A percentile compares a stretch with the other conserved stretches of the same genome.
These are phyloP conservation scores for Trematomus bernacchii DNA, from an alignment of 2,797 vertebrate species.

Conservation along the genomic window DNA sequence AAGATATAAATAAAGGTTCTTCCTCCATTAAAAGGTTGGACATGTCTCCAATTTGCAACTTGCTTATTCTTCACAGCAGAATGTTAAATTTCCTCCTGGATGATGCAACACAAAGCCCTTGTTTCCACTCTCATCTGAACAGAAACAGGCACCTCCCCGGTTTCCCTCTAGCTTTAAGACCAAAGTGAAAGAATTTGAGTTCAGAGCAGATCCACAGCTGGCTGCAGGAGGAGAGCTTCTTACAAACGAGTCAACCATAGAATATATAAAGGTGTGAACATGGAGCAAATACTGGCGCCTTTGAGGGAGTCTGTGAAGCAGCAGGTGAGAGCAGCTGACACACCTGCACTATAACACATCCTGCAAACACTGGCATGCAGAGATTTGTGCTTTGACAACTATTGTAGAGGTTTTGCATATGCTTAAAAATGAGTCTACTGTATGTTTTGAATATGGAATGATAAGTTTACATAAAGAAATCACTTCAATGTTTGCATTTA, in stretches of 20 bases:
- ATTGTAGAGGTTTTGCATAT: neutral
- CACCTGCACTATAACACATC: neutral
- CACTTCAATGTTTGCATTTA: neutral
- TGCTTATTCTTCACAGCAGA: neutral
- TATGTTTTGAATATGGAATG: neutral
- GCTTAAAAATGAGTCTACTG: no score
- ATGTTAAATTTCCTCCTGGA: slow-evolving; percentile 22
- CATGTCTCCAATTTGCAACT: no score
- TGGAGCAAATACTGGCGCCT: slow-evolving; percentile 63
- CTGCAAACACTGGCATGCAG: neutral
- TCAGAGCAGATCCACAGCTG: neutral
- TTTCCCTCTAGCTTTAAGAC: neutral
- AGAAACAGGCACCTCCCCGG: slow-evolving; percentile 36
- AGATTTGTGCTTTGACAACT: neutral
- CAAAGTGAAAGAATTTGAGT: neutral
- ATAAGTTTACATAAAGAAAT: neutral
- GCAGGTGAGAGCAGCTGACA: slow-evolving; percentile 51
- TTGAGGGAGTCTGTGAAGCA: slow-evolving; percentile 58
- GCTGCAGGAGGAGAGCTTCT: neutral
- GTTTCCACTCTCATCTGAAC: slow-evolving; percentile 26
- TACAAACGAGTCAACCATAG: no score
- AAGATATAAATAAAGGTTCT: neutral
- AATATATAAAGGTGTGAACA: slow-evolving; percentile 12
- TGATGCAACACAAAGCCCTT: slow-evolving; percentile 66
- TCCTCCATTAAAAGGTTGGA: neutral